Base-by-base conservation (phyloP, 2,113 vertebrate genomes). In the Macquaria australasica region DNA sequence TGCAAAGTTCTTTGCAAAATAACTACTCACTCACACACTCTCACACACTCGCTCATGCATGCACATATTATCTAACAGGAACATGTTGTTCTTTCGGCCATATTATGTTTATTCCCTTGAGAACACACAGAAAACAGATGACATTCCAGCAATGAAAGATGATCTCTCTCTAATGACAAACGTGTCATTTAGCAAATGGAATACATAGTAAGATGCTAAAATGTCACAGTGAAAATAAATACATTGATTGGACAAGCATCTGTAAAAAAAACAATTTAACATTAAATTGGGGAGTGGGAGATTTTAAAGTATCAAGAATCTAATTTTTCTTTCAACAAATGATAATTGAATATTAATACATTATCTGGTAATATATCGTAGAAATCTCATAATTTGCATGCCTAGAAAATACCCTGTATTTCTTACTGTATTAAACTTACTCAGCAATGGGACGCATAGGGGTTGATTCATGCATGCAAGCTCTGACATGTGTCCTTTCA, bases 341-440 rank as follows among this genome's bases (percentile, higher is more conserved):
- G 28, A 86, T 88, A 78, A 62, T 73, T 87, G 28, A 67, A 84
- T 88, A 79, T 75, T 73, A 55, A 67, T 78, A 78, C 81, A 82
- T 84, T 41, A 45, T 78, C 48, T 87, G 68, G 72, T 87, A 87
- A 89, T 77, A 87, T 87, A 84, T 48, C 74, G 82, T 93, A 91
- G 84, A 94, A 93, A 89, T 86, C 55, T 84, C 66, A 79, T 81
- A 68, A 87, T 91, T 91, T 90, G 88, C 93, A 94, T 94, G 95
- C 93, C 88, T 95, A 95, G 77, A 95, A 96, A 96, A 94, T 95
- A 95, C 95, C 95, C 95, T 96, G 95, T 96, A 87, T 90, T 92
- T 91, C 78, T 85, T 79, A 88, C 68, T 85, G 79, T 86, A 81
- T 79, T 79, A 84, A 92, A 92, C 62, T 39, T 86, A 78, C 68